Evolutionary conservation across 2,888 invertebrate genomes (phyloP).

Genomic region (Acleris holmiana): DNA sequence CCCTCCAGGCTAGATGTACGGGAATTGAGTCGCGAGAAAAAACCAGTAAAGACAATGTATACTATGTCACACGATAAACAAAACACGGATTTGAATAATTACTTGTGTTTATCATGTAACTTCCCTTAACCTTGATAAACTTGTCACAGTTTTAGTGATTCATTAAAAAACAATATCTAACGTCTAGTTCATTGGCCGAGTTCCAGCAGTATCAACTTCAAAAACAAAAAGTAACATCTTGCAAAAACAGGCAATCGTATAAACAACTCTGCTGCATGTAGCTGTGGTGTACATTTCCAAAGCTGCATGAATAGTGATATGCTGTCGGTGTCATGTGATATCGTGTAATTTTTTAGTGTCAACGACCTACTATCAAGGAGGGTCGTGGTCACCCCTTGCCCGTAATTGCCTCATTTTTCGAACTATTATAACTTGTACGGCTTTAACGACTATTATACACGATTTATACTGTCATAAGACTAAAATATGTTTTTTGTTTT

Average conservation of each 20-base stretch:
- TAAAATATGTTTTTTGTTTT: too few relatives aligned
- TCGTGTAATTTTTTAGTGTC: slow-evolving; percentile 29
- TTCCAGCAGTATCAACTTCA: slow-evolving; percentile 9
- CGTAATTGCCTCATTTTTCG: slow-evolving; percentile 8
- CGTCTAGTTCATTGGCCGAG: slow-evolving; percentile 23
- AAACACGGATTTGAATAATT: neutral
- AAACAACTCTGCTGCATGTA: neutral
- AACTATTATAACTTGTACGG: neutral
- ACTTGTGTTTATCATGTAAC: neutral
- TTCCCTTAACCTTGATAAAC: slow-evolving; percentile 6
- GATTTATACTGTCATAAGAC: too few relatives aligned
- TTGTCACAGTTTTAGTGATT: slow-evolving; percentile 4
- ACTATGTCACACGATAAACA: neutral
- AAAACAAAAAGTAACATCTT: neutral
- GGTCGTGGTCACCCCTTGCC: slow-evolving; percentile 10
- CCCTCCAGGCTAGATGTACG: too few relatives aligned
- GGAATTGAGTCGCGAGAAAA: too few relatives aligned
- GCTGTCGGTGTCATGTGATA: neutral
- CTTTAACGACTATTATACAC: neutral
- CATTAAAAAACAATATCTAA: slow-evolving; percentile 11
- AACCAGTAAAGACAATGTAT: neutral
- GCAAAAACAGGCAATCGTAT: neutral
- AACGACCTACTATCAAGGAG: slow-evolving; percentile 33
- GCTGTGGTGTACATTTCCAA: neutral
- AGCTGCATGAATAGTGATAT: neutral